Base-by-base conservation (phyloP, 2,797 vertebrate species). In the Myotis vivesi region DNA sequence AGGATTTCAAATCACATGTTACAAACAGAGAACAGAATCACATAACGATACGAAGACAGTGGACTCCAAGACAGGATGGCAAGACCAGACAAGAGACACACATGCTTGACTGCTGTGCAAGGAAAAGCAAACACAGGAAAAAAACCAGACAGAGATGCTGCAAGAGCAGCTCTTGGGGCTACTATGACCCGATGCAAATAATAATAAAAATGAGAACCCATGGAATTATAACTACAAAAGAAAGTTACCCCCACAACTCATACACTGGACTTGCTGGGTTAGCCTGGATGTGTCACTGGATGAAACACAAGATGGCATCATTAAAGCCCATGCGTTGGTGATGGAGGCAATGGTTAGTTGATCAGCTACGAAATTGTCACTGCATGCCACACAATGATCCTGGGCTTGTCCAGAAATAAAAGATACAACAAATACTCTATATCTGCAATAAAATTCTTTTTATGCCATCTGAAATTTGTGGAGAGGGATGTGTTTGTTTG, bases 391-490 rank as follows among this genome's bases (percentile, higher is more conserved):
- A 99, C 95, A 95, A 98, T 97, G 97, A 95, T 91, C 95, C 97
- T 87, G 91, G 97, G 97, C 95, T 97, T 93, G 96, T 97, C 94
- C 97, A 96, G 96, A 98, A 99, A 99, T 97, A 98, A 99, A 99
- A 99, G 95, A 95, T 97, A 97, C 0, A 72, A 99, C 98, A 99
- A 98, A 99, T 98, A 99, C 98, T 99, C 98, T 99, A 98, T 85
- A 94, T 98, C 99, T 98, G 99, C 99, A 99, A 99, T 99, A 99
- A 99, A 99, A 99, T 98, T 99, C 98, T 99, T 99, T 99, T 99
- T 99, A 99, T 99, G 99, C 99, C 99, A 99, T 99, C 99, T 99
- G 99, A 95, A 98, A 98, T 99, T 98, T 98, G 97, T 96, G 90
- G 79, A 72, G 80, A 92, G 69, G 44, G 80, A 41, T 98, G 98